Evolutionary conservation across 2,113 vertebrate species (phyloP).

Genomic region (Guaruba guarouba): DNA sequence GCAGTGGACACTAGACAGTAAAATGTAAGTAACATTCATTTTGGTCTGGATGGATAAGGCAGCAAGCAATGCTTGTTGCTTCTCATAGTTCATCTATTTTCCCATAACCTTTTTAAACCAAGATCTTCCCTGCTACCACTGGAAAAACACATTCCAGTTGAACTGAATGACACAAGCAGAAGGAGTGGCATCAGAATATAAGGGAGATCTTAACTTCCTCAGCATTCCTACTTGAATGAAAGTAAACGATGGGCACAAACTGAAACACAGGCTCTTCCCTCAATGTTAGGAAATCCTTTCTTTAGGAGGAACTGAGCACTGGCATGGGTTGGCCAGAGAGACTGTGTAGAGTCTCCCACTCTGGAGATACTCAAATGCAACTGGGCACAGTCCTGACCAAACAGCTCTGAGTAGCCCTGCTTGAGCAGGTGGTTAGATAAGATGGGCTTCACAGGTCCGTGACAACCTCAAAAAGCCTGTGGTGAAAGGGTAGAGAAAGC

Average conservation of each 20-base stretch:
- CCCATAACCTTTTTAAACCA: neutral
- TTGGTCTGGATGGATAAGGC: neutral
- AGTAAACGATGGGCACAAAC: neutral
- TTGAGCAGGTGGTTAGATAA: neutral
- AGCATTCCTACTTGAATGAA: neutral
- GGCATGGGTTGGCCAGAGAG: neutral
- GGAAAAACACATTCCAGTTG: neutral
- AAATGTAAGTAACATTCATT: neutral
- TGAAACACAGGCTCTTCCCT: neutral
- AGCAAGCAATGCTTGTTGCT: neutral
- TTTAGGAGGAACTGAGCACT: neutral
- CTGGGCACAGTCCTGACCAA: neutral
- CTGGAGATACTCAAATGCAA: neutral
- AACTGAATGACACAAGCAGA: neutral
- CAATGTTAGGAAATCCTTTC: neutral
- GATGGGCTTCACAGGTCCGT: neutral
- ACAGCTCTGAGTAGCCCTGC: neutral
- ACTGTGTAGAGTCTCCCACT: rapidly evolving
- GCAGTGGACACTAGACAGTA: neutral
- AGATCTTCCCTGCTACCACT: neutral
- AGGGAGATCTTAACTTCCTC: neutral
- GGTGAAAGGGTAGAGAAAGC: neutral
- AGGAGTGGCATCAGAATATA: neutral
- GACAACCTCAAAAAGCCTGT: neutral
- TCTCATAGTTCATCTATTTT: neutral